A percentile compares a stretch with the other conserved stretches of the same genome.
phyloP scores from a whole-genome alignment of 2,888 invertebrate genomes.

The Drosophila austrosaltans region DNA sequence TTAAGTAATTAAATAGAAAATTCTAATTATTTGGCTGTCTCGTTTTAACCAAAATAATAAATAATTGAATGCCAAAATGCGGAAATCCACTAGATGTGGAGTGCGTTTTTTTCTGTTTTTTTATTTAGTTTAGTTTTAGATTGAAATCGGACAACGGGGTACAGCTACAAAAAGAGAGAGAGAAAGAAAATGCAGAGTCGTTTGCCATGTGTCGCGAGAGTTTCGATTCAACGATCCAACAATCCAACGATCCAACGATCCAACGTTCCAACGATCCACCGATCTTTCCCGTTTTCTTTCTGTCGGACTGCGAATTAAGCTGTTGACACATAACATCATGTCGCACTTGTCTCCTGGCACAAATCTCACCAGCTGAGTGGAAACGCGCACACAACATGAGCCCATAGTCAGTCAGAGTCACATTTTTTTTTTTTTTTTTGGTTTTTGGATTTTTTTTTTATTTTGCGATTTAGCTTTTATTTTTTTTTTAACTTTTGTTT shows the following conservation, averaged over 20 bases:
- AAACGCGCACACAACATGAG: constrained; percentile 76
- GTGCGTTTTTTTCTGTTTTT: constrained; percentile 11
- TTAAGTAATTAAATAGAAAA: too few relatives aligned
- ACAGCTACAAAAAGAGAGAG: constrained; percentile 36
- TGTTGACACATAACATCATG: constrained; percentile 83
- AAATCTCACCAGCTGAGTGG: constrained; percentile 79
- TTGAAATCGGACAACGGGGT: constrained; percentile 53
- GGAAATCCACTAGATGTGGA: constrained; percentile 19
- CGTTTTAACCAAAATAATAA: constrained; percentile 38
- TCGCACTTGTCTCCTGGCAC: constrained; percentile 81
- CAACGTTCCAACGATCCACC: constrained; percentile 5
- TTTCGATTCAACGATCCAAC: not conserved
- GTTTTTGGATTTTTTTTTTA: not conserved
- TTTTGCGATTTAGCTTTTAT: not conserved
- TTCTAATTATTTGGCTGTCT: not conserved
- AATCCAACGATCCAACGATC: not conserved
- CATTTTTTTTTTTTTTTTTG: not conserved
- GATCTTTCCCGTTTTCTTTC: constrained; percentile 40
- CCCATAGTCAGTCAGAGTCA: constrained; percentile 32
- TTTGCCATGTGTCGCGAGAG: constrained; percentile 11
- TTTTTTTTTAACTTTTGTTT: not conserved
- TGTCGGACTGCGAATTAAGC: constrained; percentile 82
- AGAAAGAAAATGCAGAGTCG: too few relatives aligned
- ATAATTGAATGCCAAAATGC: constrained; percentile 61
- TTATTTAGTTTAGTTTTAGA: constrained; percentile 37